These are phyloP conservation scores for Sciaenops ocellatus DNA, from an alignment of 2,797 vertebrate genomes.

Conservation along the genomic window DNA sequence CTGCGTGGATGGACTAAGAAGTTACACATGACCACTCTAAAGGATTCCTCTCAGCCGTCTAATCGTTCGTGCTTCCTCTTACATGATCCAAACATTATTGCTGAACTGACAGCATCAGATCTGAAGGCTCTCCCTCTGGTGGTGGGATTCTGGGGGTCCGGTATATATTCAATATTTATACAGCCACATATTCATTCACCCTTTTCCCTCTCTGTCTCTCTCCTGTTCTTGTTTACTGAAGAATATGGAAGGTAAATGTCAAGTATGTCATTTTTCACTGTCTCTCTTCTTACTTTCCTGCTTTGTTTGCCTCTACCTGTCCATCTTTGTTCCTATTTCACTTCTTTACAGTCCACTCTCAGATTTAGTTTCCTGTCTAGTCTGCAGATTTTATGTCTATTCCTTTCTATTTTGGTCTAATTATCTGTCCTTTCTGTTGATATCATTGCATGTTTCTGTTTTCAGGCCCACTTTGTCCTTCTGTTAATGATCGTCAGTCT, in stretches of 20 bases:
- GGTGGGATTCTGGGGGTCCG: neutral
- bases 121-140: neutral
- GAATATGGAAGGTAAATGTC: slow-evolving; percentile 82
- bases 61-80: neutral
- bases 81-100: neutral
- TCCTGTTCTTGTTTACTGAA: slow-evolving; percentile 73
- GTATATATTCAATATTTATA: slow-evolving; percentile 61
- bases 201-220: slow-evolving; percentile 34
- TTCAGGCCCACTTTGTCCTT: slow-evolving; percentile 32
- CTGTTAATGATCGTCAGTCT: slow-evolving; percentile 35
- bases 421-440: slow-evolving; percentile 2
- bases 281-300: neutral
- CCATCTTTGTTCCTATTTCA: neutral
- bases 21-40: neutral
- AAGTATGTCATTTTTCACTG: slow-evolving; percentile 42
- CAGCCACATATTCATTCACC: slow-evolving; percentile 51
- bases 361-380: neutral
- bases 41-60: neutral
- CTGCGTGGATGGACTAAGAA: neutral
- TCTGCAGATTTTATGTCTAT: neutral
- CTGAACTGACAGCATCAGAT: neutral
- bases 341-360: slow-evolving; percentile 1
- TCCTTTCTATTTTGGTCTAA: slow-evolving; percentile 2
- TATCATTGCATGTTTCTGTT: neutral
- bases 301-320: neutral